Base-by-base conservation (phyloP, 2,888 invertebrate species). In the Atrina japonica region DNA sequence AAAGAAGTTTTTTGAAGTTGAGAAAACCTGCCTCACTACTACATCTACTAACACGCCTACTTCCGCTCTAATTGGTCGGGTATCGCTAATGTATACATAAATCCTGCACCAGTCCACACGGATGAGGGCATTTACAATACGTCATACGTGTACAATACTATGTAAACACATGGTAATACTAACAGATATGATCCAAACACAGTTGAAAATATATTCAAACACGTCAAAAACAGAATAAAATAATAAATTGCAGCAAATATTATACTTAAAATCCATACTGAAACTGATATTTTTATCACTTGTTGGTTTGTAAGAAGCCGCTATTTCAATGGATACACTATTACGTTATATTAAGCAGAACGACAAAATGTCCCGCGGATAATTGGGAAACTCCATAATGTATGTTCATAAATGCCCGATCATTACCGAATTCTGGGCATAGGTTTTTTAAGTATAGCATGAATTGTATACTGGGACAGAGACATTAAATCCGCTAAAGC, bases 341-440 rank as follows among this genome's bases (percentile, higher is more conserved):
- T 21, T 30, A 40, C 23, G 35, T 40, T 35, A 23, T 56, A 56
- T 30, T 40, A 6, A 56, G 40, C 23, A 56, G 35, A 30, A 56
- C 23, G 23, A 56, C 23, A 35, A 56, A 30, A 18, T 56, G 56
- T 14, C 35, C 56, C 40, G 56, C 56, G 5, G 56, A 56, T 40
- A 40, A 35, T 14, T 56, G 56, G 16, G 56, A 35, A 9, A 40
- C 40, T n/a, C 40, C 23, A 14, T 56, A 56, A 21, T 35, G 35
- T 16, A 56, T 5, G 6, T 23, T 40, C 56, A 56, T 56, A 18
- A 56, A 56, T 2, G 21, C 5, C 23, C 40, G 23, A 23, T 56
- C 40, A 23, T 56, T 56, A 14, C 21, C 56, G 21, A 56, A n/a
- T 9, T 6, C 3, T 14, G 0, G 18, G 56, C 16, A 23, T 3